Evolutionary conservation across 2,797 vertebrate species (phyloP).

Genomic region (Thamnophis elegans): DNA sequence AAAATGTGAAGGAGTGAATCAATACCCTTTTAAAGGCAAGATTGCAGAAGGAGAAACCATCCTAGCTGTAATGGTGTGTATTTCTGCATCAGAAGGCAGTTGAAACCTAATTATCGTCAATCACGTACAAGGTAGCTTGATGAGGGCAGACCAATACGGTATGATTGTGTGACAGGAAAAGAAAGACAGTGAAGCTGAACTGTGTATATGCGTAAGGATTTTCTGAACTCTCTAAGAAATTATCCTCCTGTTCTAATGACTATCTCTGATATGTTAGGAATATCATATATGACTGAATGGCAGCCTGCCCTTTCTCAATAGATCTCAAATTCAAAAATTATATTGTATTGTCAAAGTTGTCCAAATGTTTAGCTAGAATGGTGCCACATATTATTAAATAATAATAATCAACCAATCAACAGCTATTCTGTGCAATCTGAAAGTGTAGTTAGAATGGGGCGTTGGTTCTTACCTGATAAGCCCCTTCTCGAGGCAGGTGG

Average conservation of each 20-base stretch:
- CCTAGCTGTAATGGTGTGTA: slow-evolving; percentile 56
- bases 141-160: slow-evolving; percentile 35
- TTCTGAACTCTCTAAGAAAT: slow-evolving; percentile 8
- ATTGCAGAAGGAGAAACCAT: slow-evolving; percentile 57
- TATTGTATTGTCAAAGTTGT: slow-evolving; percentile 60
- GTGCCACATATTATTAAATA: slow-evolving; percentile 56
- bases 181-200: background rate
- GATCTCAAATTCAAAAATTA: slow-evolving; percentile 62
- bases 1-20: slow-evolving; percentile 72
- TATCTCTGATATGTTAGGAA: slow-evolving; percentile 63
- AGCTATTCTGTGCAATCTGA: slow-evolving; percentile 52
- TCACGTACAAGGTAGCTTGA: slow-evolving; percentile 67
- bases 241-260: slow-evolving; percentile 62
- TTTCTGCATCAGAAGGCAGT: slow-evolving; percentile 77
- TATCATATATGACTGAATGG: slow-evolving; percentile 52
- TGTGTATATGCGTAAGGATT: background rate
- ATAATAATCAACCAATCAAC: slow-evolving; percentile 58
- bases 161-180: slow-evolving; percentile 12
- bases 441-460: background rate
- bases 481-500: too few species aligned
- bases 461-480: too few species aligned
- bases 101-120: slow-evolving; percentile 78
- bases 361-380: slow-evolving; percentile 56
- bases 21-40: slow-evolving; percentile 71
- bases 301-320: slow-evolving; percentile 58